Evolutionary conservation across 2,797 vertebrate species (phyloP).

Genomic region (Sebastes glaucus): DNA sequence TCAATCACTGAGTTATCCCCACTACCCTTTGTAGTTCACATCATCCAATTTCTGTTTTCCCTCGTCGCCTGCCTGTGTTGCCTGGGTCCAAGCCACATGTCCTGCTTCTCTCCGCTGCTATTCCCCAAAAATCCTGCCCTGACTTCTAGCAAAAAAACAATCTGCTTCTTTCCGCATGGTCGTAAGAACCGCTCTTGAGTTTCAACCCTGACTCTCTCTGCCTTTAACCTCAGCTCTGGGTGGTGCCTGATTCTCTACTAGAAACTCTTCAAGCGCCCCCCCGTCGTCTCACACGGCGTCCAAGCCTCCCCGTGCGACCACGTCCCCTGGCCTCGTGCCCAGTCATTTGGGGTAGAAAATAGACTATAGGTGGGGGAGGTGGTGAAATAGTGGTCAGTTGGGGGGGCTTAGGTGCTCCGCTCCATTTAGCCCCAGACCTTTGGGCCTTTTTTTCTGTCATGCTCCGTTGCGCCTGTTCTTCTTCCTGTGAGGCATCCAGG

Average conservation of each 20-base stretch:
- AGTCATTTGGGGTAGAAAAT: background rate
- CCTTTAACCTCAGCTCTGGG: conserved; percentile 8
- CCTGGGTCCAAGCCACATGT: conserved; percentile 14
- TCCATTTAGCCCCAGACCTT: conserved; percentile 61
- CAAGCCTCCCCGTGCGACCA: background rate
- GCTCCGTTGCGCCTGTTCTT: conserved; percentile 52
- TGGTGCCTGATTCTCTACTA: background rate
- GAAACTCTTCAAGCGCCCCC: background rate
- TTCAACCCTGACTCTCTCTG: conserved; percentile 9
- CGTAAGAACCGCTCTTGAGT: conserved; percentile 19
- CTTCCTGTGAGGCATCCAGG: conserved; percentile 54
- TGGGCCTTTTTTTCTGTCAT: conserved; percentile 38
- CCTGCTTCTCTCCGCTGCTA: background rate
- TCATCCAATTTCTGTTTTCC: conserved; percentile 35
- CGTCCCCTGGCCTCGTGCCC: background rate
- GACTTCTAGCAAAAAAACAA: conserved; percentile 25
- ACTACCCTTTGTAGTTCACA: conserved; percentile 29
- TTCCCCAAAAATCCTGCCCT: conserved; percentile 28
- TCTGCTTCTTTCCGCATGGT: conserved; percentile 40
- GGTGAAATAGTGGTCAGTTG: conserved; percentile 38
- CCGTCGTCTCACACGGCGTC: conserved; percentile 7
- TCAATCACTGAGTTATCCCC: conserved; percentile 37
- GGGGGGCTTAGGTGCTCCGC: conserved; percentile 47
- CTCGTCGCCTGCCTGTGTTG: background rate
- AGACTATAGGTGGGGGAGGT: background rate